Evolutionary conservation across 2,888 invertebrate species (phyloP).

Genomic region (Phragmatobia fuliginosa): DNA sequence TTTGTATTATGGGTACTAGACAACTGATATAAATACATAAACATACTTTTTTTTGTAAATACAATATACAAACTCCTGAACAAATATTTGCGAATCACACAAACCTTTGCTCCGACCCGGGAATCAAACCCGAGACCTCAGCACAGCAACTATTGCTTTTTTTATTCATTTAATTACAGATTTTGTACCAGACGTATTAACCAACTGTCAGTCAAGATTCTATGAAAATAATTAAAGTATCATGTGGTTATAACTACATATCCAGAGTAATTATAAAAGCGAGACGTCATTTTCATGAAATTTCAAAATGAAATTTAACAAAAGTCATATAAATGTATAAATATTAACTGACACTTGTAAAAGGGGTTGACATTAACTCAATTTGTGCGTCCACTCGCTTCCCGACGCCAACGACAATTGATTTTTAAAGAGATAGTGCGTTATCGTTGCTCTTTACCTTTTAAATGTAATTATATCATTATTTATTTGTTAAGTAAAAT

Average conservation of each 20-base stretch:
- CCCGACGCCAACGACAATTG: slow-evolving; percentile 37
- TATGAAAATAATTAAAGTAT: no score
- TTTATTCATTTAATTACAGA: no score
- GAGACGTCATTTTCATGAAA: background rate
- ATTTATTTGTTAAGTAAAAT: background rate
- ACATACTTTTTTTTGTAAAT: no score
- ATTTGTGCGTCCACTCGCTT: slow-evolving; percentile 32
- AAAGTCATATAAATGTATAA: slow-evolving; percentile 25
- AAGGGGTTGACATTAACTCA: slow-evolving; percentile 40
- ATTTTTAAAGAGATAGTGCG: slow-evolving; percentile 23
- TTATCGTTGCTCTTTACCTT: background rate
- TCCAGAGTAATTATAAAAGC: background rate
- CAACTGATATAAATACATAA: no score
- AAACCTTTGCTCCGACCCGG: no score
- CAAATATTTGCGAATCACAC: no score
- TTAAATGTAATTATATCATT: background rate
- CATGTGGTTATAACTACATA: background rate
- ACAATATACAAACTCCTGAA: no score
- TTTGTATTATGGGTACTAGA: no score
- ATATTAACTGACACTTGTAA: slow-evolving; percentile 24
- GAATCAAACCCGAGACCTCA: no score
- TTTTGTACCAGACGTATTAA: no score
- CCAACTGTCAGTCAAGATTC: no score
- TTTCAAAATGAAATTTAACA: slow-evolving; percentile 28
- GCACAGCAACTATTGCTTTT: no score